Evolutionary conservation across 2,113 vertebrate genomes (phyloP).

Genomic region (Myiagra hebetior): DNA sequence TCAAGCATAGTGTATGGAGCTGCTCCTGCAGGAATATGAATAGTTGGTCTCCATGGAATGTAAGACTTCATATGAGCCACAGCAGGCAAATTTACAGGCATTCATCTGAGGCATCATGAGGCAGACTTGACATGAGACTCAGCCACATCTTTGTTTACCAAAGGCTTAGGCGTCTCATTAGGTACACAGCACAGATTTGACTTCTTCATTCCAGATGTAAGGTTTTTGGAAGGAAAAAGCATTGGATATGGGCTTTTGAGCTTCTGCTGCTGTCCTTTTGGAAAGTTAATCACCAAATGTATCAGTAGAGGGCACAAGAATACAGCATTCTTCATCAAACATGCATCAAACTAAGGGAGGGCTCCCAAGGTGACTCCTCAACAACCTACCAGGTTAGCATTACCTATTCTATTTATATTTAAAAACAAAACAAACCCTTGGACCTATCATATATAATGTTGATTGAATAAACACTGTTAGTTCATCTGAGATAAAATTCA

Average conservation of each 20-base stretch:
- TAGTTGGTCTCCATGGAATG: not conserved
- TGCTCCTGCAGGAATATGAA: not conserved
- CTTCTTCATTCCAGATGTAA: not conserved
- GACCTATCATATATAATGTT: not conserved
- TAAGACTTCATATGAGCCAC: not conserved
- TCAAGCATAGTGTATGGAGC: not conserved
- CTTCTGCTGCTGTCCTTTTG: not conserved
- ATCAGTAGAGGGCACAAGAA: not conserved
- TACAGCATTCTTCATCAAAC: not conserved
- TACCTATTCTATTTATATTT: not conserved
- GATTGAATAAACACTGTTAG: not conserved
- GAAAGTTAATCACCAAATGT: not conserved
- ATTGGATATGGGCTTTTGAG: not conserved
- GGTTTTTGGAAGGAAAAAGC: not conserved
- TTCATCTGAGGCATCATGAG: not conserved
- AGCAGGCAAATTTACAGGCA: not conserved
- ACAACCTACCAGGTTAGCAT: not conserved
- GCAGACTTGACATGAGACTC: not conserved
- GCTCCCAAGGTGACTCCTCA: not conserved
- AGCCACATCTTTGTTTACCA: not conserved
- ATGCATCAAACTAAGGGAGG: not conserved
- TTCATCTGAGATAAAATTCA: constrained; percentile 26
- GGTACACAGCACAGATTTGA: not conserved
- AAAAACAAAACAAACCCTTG: not conserved
- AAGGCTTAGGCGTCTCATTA: not conserved